These are phyloP conservation scores for Sarcophaga variegata DNA, from an alignment of 2,888 invertebrate species.

Conservation along the genomic window DNA sequence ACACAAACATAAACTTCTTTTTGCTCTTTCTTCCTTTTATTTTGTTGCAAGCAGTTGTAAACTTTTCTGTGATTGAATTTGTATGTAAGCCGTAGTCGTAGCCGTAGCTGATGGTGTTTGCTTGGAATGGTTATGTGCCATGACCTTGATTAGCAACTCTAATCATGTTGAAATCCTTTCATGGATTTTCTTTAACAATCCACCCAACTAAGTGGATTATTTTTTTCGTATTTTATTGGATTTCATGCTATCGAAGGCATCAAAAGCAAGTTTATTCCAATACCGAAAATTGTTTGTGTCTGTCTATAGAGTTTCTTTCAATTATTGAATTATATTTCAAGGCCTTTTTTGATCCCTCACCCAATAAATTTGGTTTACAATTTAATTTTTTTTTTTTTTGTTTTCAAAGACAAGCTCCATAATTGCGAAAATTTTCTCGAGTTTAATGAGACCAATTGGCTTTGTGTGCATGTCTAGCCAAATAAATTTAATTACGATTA, in stretches of 20 bases:
- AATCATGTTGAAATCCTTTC: conserved; percentile 67
- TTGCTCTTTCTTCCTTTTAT: background rate
- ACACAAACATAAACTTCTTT: conserved; percentile 62
- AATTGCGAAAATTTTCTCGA: conserved; percentile 17
- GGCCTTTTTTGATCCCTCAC: background rate
- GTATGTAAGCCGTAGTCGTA: background rate
- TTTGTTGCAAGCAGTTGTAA: background rate
- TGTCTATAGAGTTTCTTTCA: conserved; percentile 17
- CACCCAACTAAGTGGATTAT: background rate
- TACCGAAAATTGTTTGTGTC: background rate
- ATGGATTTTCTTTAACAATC: conserved; percentile 19
- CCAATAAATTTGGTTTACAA: background rate
- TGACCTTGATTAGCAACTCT: conserved; percentile 65
- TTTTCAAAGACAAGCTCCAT: background rate
- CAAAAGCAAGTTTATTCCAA: conserved; percentile 28
- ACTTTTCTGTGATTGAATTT: conserved; percentile 65
- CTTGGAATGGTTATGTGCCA: conserved; percentile 12
- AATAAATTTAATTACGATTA: background rate
- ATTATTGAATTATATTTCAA: conserved; percentile 34
- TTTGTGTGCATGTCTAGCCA: conserved; percentile 18
- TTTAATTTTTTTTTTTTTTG: background rate
- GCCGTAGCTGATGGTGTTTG: too few species aligned
- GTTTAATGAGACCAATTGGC: background rate
- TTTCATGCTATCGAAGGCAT: background rate
- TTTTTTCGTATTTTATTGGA: conserved; percentile 14